phyloP scores from a whole-genome alignment of 2,888 invertebrate genomes.

The Mayetiola destructor region DNA sequence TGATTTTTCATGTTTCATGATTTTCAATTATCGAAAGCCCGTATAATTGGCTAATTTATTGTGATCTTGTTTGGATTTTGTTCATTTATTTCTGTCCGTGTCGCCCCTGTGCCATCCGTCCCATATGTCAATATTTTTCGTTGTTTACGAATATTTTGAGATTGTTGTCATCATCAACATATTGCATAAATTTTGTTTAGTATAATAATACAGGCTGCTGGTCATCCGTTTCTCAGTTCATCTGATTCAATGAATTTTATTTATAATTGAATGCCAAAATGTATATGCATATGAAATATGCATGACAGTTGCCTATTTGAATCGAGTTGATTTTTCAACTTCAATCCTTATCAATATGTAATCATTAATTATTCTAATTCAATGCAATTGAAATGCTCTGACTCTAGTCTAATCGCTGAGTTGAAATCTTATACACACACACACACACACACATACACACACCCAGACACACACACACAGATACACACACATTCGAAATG shows the following conservation, averaged over 20 bases:
- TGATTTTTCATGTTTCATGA: not conserved
- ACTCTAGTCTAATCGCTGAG: not conserved
- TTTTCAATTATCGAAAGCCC: constrained; percentile 10
- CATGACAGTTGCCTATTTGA: not conserved
- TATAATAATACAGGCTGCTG: too few relatives aligned
- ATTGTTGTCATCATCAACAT: not conserved
- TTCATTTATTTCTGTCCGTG: too few relatives aligned
- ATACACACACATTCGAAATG: not conserved
- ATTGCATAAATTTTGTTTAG: not conserved
- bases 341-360: not conserved
- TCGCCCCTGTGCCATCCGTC: too few relatives aligned
- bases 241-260: too few relatives aligned
- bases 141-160: constrained; percentile 2
- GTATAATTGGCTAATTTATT: constrained; percentile 12
- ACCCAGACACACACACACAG: not conserved
- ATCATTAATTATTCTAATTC: constrained; percentile 8
- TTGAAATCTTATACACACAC: not conserved
- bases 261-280: too few relatives aligned
- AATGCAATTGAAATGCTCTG: not conserved
- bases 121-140: not conserved
- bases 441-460: not conserved
- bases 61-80: too few relatives aligned
- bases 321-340: not conserved
- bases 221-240: too few relatives aligned
- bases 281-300: too few relatives aligned